Evolutionary conservation across 2,797 vertebrate genomes (phyloP).

Genomic region (Hippoglossus hippoglossus): DNA sequence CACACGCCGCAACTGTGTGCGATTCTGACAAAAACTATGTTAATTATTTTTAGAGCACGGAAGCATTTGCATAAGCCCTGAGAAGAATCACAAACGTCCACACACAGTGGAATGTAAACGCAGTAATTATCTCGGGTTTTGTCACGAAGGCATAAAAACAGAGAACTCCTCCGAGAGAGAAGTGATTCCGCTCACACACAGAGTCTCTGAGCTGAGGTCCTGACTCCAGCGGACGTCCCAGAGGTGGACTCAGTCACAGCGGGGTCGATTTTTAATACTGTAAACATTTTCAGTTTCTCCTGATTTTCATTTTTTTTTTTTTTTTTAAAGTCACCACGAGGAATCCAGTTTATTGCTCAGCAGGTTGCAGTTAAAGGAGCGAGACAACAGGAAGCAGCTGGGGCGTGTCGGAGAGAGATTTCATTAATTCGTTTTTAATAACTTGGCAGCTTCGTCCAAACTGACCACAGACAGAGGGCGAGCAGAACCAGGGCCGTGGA

Average conservation of each 20-base stretch:
- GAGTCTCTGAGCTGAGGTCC: neutral
- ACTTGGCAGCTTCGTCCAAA: no score
- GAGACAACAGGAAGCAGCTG: neutral
- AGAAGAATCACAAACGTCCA: slow-evolving; percentile 37
- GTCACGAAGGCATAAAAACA: slow-evolving; percentile 35
- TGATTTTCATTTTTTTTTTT: neutral
- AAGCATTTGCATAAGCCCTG: slow-evolving; percentile 63
- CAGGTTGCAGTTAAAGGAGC: slow-evolving; percentile 25
- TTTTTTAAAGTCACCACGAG: neutral
- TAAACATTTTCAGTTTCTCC: neutral
- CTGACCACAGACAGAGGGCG: no score
- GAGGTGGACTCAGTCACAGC: slow-evolving; percentile 2
- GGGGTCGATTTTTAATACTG: neutral
- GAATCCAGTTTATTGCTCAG: slow-evolving; percentile 23
- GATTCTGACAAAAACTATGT: slow-evolving; percentile 50
- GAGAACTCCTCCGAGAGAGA: slow-evolving; percentile 8
- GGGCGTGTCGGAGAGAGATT: slow-evolving; percentile 7
- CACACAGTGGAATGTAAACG: slow-evolving; percentile 54
- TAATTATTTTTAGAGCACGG: slow-evolving; percentile 52
- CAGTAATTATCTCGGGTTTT: slow-evolving; percentile 56
- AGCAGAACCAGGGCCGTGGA: no score
- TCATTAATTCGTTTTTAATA: slow-evolving; percentile 22
- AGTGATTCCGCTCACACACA: slow-evolving; percentile 1
- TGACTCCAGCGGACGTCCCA: neutral
- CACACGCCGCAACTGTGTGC: slow-evolving; percentile 45